Percentiles rank a stretch among this genome's conserved stretches.
Conservation (phyloP, 2,113 vertebrate genomes). For the cattle (Bos taurus) region DNA sequence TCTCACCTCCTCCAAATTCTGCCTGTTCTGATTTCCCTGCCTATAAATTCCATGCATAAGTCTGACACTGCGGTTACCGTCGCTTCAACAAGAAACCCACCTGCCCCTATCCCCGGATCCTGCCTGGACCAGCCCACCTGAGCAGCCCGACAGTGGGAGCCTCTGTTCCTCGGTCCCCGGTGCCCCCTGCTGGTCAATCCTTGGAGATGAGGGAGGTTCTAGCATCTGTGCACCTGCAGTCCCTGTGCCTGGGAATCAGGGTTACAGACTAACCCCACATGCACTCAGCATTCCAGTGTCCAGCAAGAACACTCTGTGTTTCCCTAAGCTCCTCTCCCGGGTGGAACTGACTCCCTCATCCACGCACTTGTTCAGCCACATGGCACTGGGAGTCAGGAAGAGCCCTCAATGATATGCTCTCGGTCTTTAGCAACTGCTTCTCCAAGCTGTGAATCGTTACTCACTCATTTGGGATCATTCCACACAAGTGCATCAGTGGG, state of each 20-base stretch:
- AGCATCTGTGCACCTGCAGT: fast-evolving
- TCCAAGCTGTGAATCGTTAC: no score
- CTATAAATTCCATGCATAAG: background rate
- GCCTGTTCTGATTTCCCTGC: background rate
- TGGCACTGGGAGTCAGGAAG: background rate
- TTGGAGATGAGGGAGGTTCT: no score
- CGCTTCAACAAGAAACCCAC: background rate
- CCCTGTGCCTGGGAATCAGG: background rate
- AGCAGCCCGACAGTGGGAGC: fast-evolving
- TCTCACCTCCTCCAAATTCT: background rate
- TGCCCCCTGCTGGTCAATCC: background rate
- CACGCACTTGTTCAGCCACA: fast-evolving
- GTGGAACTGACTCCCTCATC: fast-evolving
- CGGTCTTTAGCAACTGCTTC: background rate
- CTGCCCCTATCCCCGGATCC: background rate
- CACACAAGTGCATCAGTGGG: background rate
- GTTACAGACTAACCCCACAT: background rate
- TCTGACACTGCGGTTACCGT: fast-evolving
- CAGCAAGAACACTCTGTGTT: background rate
- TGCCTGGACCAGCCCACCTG: background rate
- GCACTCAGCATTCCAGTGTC: fast-evolving
- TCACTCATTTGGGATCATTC: background rate
- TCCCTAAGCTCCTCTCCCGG: background rate
- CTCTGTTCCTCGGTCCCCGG: fast-evolving
- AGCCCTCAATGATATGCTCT: background rate